Percentiles rank a stretch among this genome's conserved stretches.
Evolutionary conservation across 2,113 vertebrate species (phyloP).

Genomic region (Brachypteracias leptosomus): DNA sequence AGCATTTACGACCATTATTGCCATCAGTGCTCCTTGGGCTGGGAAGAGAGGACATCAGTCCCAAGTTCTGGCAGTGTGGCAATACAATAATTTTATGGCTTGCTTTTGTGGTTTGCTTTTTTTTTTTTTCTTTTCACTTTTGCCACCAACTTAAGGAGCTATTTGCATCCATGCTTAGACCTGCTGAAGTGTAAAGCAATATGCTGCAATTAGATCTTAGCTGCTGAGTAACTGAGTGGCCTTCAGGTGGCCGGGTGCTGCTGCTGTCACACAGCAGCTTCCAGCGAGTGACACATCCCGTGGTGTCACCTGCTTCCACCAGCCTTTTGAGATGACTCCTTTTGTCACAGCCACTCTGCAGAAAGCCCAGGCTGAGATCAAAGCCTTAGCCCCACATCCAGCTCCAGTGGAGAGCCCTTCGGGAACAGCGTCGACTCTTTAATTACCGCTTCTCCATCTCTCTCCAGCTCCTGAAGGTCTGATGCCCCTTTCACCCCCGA

Average conservation of each 20-base stretch:
- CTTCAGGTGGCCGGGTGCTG: background rate
- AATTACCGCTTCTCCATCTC: background rate
- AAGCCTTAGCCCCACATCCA: background rate
- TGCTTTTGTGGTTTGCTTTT: background rate
- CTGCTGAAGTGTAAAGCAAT: slow-evolving; percentile 13
- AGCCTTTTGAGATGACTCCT: background rate
- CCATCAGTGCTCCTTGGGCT: background rate
- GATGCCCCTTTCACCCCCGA: background rate
- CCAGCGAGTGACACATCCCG: background rate
- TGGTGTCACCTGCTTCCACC: background rate
- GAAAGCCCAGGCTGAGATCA: slow-evolving; percentile 30
- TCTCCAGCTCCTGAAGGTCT: background rate
- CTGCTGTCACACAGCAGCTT: background rate
- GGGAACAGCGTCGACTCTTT: background rate
- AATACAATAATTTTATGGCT: background rate
- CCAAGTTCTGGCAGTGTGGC: background rate
- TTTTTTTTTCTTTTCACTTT: background rate
- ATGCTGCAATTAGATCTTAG: background rate
- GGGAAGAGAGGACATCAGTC: background rate
- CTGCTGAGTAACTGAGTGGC: background rate
- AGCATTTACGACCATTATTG: background rate
- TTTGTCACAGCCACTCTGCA: background rate
- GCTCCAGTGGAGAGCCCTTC: slow-evolving; percentile 25
- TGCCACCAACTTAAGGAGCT: background rate
- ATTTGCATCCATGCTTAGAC: background rate